These are phyloP conservation scores for Atrina japonica DNA, from an alignment of 2,888 invertebrate species.

Conservation along the genomic window DNA sequence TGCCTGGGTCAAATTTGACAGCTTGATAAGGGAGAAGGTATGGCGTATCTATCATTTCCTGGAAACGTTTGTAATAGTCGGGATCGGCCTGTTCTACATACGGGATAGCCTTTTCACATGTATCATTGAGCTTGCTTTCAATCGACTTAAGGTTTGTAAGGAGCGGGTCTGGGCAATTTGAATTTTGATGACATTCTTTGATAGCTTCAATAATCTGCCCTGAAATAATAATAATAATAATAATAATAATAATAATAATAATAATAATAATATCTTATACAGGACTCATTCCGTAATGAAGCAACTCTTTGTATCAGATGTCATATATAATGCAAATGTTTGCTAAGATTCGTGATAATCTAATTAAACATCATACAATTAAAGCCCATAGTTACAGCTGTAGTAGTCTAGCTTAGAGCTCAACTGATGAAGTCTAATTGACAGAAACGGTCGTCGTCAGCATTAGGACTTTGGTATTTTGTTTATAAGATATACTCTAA, in stretches of 20 bases:
- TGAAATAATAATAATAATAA: constrained; percentile 35
- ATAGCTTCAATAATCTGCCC: constrained; percentile 62
- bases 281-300: no score
- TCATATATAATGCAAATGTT: no score
- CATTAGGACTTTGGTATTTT: no score
- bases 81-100: constrained; percentile 60
- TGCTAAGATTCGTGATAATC: no score
- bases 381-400: no score
- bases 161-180: constrained; percentile 16
- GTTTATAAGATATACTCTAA: no score
- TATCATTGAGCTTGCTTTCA: constrained; percentile 47
- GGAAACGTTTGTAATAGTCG: constrained; percentile 59
- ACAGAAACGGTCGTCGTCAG: no score
- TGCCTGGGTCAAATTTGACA: constrained; percentile 33
- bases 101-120: constrained; percentile 57
- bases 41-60: constrained; percentile 55
- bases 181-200: constrained; percentile 45
- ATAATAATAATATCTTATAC: background rate
- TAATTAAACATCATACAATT: no score
- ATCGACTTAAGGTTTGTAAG: constrained; percentile 36
- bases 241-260: no score
- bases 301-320: no score
- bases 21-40: constrained; percentile 59
- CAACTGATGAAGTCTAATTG: no score
- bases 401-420: no score